These are phyloP conservation scores for Zeuzera pyrina DNA, from an alignment of 2,888 invertebrate genomes.

Conservation along the genomic window DNA sequence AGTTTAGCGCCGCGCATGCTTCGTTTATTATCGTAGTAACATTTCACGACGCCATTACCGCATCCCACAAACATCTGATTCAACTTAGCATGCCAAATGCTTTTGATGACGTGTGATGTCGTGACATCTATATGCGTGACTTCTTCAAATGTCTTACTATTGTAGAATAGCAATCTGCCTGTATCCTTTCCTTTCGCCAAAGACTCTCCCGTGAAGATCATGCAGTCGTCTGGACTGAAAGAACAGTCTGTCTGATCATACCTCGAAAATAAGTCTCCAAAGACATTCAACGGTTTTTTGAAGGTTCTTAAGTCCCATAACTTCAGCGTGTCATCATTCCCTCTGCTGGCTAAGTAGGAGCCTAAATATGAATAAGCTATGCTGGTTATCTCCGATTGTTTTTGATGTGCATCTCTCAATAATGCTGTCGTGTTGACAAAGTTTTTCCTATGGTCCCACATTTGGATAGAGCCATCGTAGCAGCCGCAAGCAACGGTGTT, in stretches of 20 bases:
- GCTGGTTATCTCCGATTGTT: conserved; percentile 85
- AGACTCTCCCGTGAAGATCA: conserved; percentile 92
- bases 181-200: conserved; percentile 75
- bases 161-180: conserved; percentile 85
- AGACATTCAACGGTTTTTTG: conserved; percentile 82
- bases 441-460: conserved; percentile 96
- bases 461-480: conserved; percentile 94
- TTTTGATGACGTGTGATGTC: conserved; percentile 88
- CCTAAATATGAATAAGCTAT: conserved; percentile 92
- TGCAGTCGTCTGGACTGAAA: conserved; percentile 94
- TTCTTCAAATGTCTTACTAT: conserved; percentile 81
- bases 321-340: conserved; percentile 94
- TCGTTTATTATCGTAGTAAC: conserved; percentile 90
- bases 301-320: conserved; percentile 93
- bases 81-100: conserved; percentile 97
- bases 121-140: conserved; percentile 84
- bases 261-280: conserved; percentile 81
- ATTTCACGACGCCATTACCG: conserved; percentile 91
- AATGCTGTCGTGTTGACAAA: conserved; percentile 90
- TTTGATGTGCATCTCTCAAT: conserved; percentile 85
- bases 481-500: conserved; percentile 93
- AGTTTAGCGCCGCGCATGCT: conserved; percentile 93
- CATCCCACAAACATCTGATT: conserved; percentile 96
- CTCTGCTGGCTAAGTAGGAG: conserved; percentile 82
- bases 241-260: conserved; percentile 87